Percentiles rank a stretch among this genome's conserved stretches.
Evolutionary conservation across 2,888 invertebrate species (phyloP).

Genomic region (Holacanthella duospinosa): DNA sequence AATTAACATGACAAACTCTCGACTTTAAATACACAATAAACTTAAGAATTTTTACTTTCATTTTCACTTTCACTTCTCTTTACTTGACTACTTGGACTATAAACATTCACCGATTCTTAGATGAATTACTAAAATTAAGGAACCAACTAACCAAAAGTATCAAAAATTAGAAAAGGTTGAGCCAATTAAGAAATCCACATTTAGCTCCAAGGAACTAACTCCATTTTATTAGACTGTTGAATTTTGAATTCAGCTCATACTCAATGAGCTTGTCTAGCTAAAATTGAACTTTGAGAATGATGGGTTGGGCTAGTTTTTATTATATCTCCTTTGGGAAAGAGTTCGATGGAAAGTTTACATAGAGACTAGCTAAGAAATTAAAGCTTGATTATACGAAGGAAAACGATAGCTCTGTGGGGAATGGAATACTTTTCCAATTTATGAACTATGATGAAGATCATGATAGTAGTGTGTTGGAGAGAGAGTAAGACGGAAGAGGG

Average conservation of each 20-base stretch:
- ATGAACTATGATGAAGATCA: conserved; percentile 2
- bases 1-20: too few relatives aligned
- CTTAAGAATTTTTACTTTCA: too few relatives aligned
- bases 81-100: too few relatives aligned
- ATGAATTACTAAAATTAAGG: too few relatives aligned
- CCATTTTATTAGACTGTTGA: neutral
- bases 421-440: conserved; percentile 1
- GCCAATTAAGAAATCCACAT: neutral
- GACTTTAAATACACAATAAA: too few relatives aligned
- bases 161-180: too few relatives aligned
- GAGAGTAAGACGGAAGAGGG: neutral
- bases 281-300: neutral
- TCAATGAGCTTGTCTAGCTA: neutral
- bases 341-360: conserved; percentile 7
- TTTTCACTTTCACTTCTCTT: too few relatives aligned
- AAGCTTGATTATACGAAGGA: conserved; percentile 2
- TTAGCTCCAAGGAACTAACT: neutral
- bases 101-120: too few relatives aligned
- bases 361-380: neutral
- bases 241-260: neutral
- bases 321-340: conserved; percentile 7
- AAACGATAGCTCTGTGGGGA: conserved; percentile 2
- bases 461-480: neutral
- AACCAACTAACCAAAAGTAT: too few relatives aligned
- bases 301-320: neutral